These are phyloP conservation scores for Nomada fabriciana DNA, from an alignment of 2,888 invertebrate genomes.

Conservation along the genomic window DNA sequence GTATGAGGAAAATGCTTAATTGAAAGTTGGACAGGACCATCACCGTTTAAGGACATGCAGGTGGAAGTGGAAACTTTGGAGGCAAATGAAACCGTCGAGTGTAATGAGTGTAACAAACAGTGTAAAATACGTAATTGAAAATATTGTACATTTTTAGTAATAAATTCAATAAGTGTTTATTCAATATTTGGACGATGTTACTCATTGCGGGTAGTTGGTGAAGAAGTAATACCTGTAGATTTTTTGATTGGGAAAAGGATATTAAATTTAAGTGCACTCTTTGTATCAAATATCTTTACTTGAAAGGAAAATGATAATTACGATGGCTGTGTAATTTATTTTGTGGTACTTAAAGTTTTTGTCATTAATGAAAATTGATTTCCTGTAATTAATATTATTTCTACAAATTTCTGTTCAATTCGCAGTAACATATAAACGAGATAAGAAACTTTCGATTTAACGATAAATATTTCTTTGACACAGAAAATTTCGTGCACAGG, in stretches of 20 bases:
- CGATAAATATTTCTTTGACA: neutral
- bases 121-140: neutral
- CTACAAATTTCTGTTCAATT: neutral
- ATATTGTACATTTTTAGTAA: neutral
- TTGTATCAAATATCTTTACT: no score
- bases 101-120: no score
- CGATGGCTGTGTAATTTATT: no score
- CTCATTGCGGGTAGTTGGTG: no score
- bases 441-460: neutral
- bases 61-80: neutral
- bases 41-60: neutral
- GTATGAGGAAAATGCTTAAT: slow-evolving; percentile 1
- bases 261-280: no score
- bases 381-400: neutral
- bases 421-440: neutral
- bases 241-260: no score
- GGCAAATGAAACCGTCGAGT: neutral
- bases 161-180: neutral
- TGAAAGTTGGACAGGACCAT: neutral
- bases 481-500: neutral
- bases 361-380: no score
- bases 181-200: no score
- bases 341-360: no score
- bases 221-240: no score
- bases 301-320: no score